Base-by-base conservation (phyloP, 1,140 invertebrate species). In the Oreohelix idahoensis region DNA sequence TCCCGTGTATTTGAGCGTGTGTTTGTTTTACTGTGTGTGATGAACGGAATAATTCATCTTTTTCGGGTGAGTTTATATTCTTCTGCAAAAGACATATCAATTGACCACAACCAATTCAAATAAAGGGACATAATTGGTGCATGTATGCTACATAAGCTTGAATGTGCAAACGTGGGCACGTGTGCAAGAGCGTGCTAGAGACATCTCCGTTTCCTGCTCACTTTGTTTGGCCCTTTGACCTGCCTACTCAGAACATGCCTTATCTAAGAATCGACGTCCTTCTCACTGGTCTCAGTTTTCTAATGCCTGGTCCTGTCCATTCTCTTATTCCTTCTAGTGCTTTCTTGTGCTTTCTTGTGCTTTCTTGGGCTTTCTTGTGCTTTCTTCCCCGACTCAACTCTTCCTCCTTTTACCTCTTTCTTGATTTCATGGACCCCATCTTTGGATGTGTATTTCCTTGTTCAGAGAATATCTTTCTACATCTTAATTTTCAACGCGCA, bases 191-290 rank as follows among this genome's bases (percentile, higher is more conserved):
- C 29, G 29, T 66, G 29, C 5, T 49, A 20, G 11, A 8, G 63
- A 29, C 63, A 32, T 66, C 63, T 66, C 63, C 1, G 32, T 66
- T 66, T 66, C 29, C 63, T 66, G 8, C 32, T 66, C 63, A 11
- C 1, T 66, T 29, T 66, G 20, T 66, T 66, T 66, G 63, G n/a
- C 29, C 63, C 29, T 66, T 66, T 66, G 63, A 66, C 63, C 63
- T 66, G 5, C 8, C 5, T 32, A n/a, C 63, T 66, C 63, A 10
- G n/a, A 32, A 66, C 63, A 29, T 66, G 63, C 63, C 63, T 66
- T 66, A 66, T 66, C 63, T 58, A 32, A 66, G 63, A 4, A 66
- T 66, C 63, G 23, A 20, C 23, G 1, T 20, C 8, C 26, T 23
- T 58, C 26, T 5, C 51, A 23, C 26, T 23, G 20, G 51, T 58